Evolutionary conservation across 2,797 vertebrate genomes (phyloP), one percentile per base, ranked within the genome.

Genomic region (Emys orbicularis): DNA sequence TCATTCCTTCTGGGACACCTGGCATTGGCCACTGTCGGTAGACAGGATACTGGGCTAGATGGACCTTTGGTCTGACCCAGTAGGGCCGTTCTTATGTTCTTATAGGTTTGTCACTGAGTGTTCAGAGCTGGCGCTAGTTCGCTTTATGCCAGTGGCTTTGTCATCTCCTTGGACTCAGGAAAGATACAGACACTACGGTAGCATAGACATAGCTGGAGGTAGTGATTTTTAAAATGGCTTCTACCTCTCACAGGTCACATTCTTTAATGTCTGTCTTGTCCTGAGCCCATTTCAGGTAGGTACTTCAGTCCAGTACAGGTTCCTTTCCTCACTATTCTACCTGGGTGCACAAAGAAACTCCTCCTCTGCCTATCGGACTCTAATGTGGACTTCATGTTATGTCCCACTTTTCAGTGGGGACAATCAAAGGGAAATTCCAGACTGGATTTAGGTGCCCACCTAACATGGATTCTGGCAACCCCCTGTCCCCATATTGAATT

Each of bases 111-210:
- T 91, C 65, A 76, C n/a, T 82, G 84, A 23, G 16, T 76, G 95
- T 92, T 82, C 89, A 74, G 84, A 95, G 87, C 87, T 84, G 90
- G 90, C 23, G 37, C 34, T 9, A 1, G 27, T 80, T 82, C 72
- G 93, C 74, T 72, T 96, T 94, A 85, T 56, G 54, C 47, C 54
- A 37, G 12, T 59, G 56, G 56, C 94, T 65, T 96, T 94, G 68
- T 72, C 6, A 1, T 57, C 74, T 84, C 76, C 68, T 88, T 91
- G 61, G 52, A 90, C 82, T 72, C 54, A 83, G 52, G 29, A 49
- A 53, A 88, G 53, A 65, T 34, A 31, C 50, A 37, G 49, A 61
- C 37, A 81, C 16, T 29, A 29, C 6, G 23, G 41, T 13, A 76
- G 44, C 8, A 77, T 29, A 18, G 59, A 2, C 8, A 0, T 34